A percentile compares a stretch with the other conserved stretches of the same genome.
Evolutionary conservation across 2,113 vertebrate species (phyloP).

Genomic region (Parus major): DNA sequence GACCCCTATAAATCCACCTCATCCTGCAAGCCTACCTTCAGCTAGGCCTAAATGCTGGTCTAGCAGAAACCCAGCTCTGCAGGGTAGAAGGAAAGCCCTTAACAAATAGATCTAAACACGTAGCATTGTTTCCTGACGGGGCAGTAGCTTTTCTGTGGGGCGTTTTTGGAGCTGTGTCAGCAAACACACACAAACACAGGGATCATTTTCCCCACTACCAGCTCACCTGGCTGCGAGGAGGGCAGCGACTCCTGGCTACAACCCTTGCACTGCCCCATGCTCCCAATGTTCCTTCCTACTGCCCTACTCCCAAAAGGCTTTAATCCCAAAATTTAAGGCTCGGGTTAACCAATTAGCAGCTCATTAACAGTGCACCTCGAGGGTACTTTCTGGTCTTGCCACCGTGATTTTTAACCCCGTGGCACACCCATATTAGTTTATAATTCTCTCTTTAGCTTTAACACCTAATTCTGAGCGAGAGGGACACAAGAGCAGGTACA

Average conservation of each 20-base stretch:
- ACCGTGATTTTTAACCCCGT: neutral
- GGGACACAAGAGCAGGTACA: neutral
- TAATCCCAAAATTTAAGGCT: neutral
- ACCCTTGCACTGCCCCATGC: accelerated
- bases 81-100: neutral
- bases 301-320: too few relatives aligned
- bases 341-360: neutral
- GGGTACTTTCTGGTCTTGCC: neutral
- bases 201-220: accelerated
- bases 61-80: neutral
- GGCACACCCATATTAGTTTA: neutral
- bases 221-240: neutral
- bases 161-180: neutral
- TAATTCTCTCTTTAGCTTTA: neutral
- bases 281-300: accelerated
- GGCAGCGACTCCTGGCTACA: accelerated
- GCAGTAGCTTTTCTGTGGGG: neutral
- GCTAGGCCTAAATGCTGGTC: neutral
- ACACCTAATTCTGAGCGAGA: neutral
- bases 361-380: neutral
- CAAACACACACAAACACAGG: neutral
- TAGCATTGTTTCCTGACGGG: too few relatives aligned
- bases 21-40: neutral
- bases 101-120: accelerated
- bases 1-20: neutral